Evolutionary conservation across 2,888 invertebrate species (phyloP).

Genomic region (Polydrusus pterygomalis): DNA sequence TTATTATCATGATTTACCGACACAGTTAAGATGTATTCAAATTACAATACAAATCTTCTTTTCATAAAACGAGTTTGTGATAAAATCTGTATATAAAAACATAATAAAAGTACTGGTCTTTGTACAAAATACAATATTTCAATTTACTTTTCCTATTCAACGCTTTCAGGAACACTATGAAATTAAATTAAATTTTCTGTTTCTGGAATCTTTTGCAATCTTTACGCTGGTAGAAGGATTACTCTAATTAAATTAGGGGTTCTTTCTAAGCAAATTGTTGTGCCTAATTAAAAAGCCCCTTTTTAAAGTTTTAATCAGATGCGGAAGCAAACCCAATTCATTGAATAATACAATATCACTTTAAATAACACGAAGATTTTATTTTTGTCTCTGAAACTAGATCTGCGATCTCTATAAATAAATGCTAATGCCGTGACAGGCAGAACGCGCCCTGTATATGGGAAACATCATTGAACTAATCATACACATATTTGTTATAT

Average conservation of each 20-base stretch:
- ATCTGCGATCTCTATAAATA: too few species aligned
- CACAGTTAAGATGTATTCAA: too few species aligned
- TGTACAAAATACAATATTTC: background rate
- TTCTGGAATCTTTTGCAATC: conserved; percentile 41
- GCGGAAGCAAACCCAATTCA: background rate
- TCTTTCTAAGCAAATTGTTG: conserved; percentile 40
- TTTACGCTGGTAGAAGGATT: conserved; percentile 39
- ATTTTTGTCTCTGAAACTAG: too few species aligned
- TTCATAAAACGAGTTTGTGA: too few species aligned
- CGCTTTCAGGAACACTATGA: conserved; percentile 39
- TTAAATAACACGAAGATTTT: background rate
- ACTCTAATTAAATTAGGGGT: conserved; percentile 41
- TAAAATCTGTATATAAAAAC: too few species aligned
- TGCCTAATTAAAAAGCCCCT: conserved; percentile 45
- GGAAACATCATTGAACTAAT: too few species aligned
- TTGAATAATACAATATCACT: background rate
- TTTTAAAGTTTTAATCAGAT: conserved; percentile 1
- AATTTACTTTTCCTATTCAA: conserved; percentile 21
- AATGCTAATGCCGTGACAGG: too few species aligned
- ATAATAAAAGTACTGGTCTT: background rate
- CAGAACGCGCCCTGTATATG: too few species aligned
- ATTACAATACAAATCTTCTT: background rate
- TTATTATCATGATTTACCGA: too few species aligned
- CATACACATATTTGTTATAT: too few species aligned
- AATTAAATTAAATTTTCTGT: conserved; percentile 42